Conservation (phyloP, 2,888 invertebrate species). For the Eulithis prunata region DNA sequence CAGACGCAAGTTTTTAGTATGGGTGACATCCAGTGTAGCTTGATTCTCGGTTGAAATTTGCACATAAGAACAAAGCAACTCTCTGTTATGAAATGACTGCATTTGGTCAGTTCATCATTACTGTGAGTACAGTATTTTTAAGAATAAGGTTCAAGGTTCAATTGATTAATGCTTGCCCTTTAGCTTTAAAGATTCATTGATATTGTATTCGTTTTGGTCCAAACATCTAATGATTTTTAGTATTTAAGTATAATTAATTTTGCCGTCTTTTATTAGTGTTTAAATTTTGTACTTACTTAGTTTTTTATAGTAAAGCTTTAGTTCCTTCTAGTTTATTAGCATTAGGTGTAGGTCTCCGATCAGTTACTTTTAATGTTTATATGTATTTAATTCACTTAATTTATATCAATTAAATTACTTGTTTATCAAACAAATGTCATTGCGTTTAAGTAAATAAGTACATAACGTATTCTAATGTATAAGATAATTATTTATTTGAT, state of each 20-base stretch:
- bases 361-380: slow-evolving; percentile 15
- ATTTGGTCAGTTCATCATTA: too few relatives aligned
- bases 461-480: not conserved
- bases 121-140: slow-evolving; percentile 10
- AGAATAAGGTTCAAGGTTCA: slow-evolving; percentile 25
- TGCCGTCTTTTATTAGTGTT: slow-evolving; percentile 4
- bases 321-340: slow-evolving; percentile 20
- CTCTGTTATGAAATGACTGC: too few relatives aligned
- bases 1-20: too few relatives aligned
- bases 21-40: too few relatives aligned
- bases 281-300: not conserved
- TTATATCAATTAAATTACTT: not conserved
- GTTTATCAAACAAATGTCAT: too few relatives aligned
- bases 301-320: slow-evolving; percentile 2
- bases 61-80: too few relatives aligned
- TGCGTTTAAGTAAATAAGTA: not conserved
- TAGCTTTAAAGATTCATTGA: slow-evolving; percentile 24
- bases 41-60: too few relatives aligned
- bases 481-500: slow-evolving; percentile 13
- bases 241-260: slow-evolving; percentile 3
- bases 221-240: slow-evolving; percentile 9
- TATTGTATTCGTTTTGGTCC: slow-evolving; percentile 9
- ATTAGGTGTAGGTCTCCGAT: slow-evolving; percentile 7
- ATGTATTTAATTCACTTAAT: slow-evolving; percentile 33
- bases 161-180: slow-evolving; percentile 32